Evolutionary conservation across 1,140 invertebrate genomes (phyloP).

Genomic region (Lordiphosa collinella): DNA sequence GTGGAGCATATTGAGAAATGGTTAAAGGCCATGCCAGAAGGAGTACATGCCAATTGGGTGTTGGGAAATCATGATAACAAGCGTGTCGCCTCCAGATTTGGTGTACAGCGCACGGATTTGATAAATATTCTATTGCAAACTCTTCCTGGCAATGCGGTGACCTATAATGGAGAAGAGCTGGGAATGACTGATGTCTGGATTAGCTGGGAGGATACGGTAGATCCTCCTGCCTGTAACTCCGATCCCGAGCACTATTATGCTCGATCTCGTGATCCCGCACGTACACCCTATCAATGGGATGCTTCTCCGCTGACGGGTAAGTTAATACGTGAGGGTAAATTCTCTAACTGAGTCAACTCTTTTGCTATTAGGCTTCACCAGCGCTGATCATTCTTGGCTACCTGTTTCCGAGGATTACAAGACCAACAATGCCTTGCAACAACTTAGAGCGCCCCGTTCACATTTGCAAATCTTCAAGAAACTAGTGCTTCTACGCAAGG

Average conservation of each 20-base stretch:
- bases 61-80: slow-evolving; percentile 85
- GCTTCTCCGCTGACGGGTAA: slow-evolving; percentile 80
- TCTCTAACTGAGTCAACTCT: too few species aligned
- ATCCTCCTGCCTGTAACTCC: slow-evolving; percentile 64
- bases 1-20: slow-evolving; percentile 81
- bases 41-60: slow-evolving; percentile 82
- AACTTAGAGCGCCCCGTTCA: slow-evolving; percentile 70
- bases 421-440: slow-evolving; percentile 80
- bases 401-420: slow-evolving; percentile 83
- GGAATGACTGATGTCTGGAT: slow-evolving; percentile 86
- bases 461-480: slow-evolving; percentile 76
- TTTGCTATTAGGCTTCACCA: slow-evolving; percentile 81
- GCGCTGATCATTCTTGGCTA: slow-evolving; percentile 84
- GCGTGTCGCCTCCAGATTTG: slow-evolving; percentile 84
- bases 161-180: slow-evolving; percentile 91
- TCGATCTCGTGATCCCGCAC: slow-evolving; percentile 81
- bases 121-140: slow-evolving; percentile 84
- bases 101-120: slow-evolving; percentile 84
- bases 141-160: slow-evolving; percentile 84
- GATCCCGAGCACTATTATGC: slow-evolving; percentile 66
- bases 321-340: not conserved
- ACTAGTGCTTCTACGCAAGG: slow-evolving; percentile 60
- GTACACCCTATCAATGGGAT: slow-evolving; percentile 87
- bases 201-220: slow-evolving; percentile 81
- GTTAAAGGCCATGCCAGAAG: slow-evolving; percentile 82